A percentile compares a stretch with the other conserved stretches of the same genome.
Conservation (phyloP, 2,113 vertebrate species). For the Tragelaphus strepsiceros region DNA sequence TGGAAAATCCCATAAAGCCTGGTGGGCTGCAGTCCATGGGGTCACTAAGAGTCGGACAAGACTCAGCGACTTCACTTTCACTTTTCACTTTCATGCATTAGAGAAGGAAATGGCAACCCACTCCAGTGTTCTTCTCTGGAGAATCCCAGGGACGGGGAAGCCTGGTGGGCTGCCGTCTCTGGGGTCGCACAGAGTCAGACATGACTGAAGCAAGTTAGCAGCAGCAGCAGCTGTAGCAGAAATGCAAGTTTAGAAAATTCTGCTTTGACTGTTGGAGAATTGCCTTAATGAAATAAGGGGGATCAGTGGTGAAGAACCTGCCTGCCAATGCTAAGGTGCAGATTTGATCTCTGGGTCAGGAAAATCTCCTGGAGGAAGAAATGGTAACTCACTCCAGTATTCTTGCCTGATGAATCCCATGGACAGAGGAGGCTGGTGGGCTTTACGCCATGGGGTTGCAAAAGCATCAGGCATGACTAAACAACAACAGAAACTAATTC, state of each 20-base stretch:
- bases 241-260: not conserved
- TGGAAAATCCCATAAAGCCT: too few species aligned
- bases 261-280: not conserved
- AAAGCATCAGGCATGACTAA: not conserved
- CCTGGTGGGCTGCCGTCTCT: too few species aligned
- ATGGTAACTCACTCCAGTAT: not conserved
- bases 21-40: too few species aligned
- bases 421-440: not conserved
- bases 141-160: too few species aligned
- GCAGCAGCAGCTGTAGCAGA: too few species aligned
- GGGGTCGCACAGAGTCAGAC: too few species aligned
- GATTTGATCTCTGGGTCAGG: not conserved
- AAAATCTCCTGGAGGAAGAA: not conserved
- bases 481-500: not conserved
- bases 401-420: not conserved
- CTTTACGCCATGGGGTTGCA: not conserved
- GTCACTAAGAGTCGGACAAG: too few species aligned
- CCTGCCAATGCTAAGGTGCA: not conserved
- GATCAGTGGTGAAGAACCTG: not conserved
- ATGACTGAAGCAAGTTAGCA: too few species aligned
- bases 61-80: too few species aligned
- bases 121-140: too few species aligned
- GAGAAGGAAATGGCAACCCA: too few species aligned
- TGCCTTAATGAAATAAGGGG: not conserved
- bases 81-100: too few species aligned